These are phyloP conservation scores for Myanophis thanlyinensis DNA, from an alignment of 2,113 vertebrate genomes.

Conservation along the genomic window DNA sequence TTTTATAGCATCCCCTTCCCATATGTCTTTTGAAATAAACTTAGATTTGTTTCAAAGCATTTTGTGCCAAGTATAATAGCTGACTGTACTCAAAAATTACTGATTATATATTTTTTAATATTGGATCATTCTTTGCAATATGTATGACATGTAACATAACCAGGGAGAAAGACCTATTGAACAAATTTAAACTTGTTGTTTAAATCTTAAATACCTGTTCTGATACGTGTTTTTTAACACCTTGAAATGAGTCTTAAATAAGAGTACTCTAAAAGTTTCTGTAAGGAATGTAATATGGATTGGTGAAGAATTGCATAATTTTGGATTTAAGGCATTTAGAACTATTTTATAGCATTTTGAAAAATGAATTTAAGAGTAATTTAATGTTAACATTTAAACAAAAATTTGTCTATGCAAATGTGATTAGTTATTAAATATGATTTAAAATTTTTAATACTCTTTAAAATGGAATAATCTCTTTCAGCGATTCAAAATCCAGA, in stretches of 20 bases:
- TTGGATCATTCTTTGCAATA: too few species aligned
- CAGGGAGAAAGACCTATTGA: background rate
- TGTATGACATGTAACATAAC: background rate
- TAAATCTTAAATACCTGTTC: background rate
- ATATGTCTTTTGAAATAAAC: background rate
- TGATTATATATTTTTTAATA: too few species aligned
- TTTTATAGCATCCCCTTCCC: background rate
- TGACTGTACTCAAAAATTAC: background rate
- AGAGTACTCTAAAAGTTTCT: background rate
- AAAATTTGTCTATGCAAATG: background rate
- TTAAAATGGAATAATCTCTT: background rate
- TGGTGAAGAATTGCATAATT: background rate
- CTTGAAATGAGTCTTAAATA: background rate
- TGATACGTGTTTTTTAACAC: background rate
- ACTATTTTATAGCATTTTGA: background rate
- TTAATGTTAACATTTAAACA: background rate
- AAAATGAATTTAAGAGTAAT: background rate
- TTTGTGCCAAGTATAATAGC: background rate
- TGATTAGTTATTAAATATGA: background rate
- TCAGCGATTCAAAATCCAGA: conserved; percentile 96
- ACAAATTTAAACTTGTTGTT: background rate
- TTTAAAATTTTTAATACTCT: background rate
- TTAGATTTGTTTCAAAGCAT: background rate
- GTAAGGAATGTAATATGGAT: background rate
- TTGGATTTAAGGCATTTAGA: background rate